Evolutionary conservation across 1,140 invertebrate species (phyloP).

Genomic region (Brachionus rotundiformis): DNA sequence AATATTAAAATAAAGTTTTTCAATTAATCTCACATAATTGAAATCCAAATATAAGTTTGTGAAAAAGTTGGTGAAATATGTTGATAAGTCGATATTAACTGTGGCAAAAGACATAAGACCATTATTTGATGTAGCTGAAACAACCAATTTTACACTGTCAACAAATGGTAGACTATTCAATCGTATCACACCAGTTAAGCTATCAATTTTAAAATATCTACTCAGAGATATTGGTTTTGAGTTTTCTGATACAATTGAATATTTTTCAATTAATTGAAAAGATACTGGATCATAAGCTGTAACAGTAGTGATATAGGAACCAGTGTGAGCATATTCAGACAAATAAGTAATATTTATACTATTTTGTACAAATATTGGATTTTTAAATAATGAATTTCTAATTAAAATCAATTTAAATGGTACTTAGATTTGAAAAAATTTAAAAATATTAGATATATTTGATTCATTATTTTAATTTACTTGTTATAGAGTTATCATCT

Average conservation of each 20-base stretch:
- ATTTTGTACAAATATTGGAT: background rate
- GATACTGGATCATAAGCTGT: constrained; percentile 26
- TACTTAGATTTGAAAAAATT: background rate
- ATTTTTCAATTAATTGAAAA: constrained; percentile 23
- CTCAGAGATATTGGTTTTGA: background rate
- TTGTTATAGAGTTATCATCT: background rate
- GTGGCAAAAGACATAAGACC: background rate
- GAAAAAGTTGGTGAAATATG: constrained; percentile 4
- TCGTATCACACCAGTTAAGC: constrained; percentile 3
- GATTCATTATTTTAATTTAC: too few relatives aligned
- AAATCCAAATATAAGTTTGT: constrained; percentile 7
- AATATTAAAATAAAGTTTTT: background rate
- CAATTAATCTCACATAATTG: background rate
- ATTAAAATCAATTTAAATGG: constrained; percentile 36
- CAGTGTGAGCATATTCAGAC: constrained; percentile 33
- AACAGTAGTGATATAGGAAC: constrained; percentile 25
- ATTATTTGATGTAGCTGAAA: constrained; percentile 20
- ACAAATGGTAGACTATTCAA: background rate
- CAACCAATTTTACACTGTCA: background rate
- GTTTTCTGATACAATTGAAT: constrained; percentile 27
- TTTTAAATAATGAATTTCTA: background rate
- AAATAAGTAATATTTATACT: background rate
- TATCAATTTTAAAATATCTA: constrained; percentile 34
- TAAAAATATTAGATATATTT: too few relatives aligned
- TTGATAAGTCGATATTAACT: background rate